Base-by-base conservation (phyloP, 2,888 invertebrate genomes). In the Globia sparganii region DNA sequence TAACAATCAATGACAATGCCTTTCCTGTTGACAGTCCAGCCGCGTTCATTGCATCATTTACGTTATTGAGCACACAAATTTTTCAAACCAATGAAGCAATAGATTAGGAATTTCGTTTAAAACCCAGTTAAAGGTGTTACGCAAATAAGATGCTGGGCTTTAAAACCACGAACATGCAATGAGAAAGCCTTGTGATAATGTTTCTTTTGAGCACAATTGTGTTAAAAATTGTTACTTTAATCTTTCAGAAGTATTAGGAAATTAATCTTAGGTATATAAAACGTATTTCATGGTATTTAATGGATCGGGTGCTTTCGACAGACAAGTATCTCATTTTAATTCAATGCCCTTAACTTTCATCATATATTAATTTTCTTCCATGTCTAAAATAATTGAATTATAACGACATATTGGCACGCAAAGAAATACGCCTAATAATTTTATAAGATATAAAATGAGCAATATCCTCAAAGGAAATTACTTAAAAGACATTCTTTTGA, bases 391-490 rank as follows among this genome's bases (percentile, higher is more conserved):
- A 70, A 83, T 84, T 84, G 66, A 83, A 73, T 70, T 31, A 31
- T 68, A 72, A 83, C 66, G 80, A 73, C 53, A 71, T 71, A 81
- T 77, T 71, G 76, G 49, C 83, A 84, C 43, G 85, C 76, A 58
- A 81, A 71, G 56, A 53, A 69, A 73, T 46, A 72, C 15, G 46
- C 28, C 40, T 34, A 31, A 68, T 71, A 71, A 43, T 37, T 62
- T 31, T 53, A 61, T 65, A 80, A 74, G 49, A 74, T 71, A 76
- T 69, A 74, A 72, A 85, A 72, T 25, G 64, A 72, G 53, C 68
- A 81, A 74, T 80, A 83, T 85, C 46, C 81, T 77, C 85, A 58
- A 68, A 81, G 83, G 83, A 85, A 83, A 83, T 83, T 77, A 83
- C 70, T 72, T 18, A 77, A 71, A 75, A 43, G 53, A 85, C 46